Percentiles rank a stretch among this genome's conserved stretches.
Conservation (phyloP, 2,797 vertebrate genomes). For the Anguilla megastoma region DNA sequence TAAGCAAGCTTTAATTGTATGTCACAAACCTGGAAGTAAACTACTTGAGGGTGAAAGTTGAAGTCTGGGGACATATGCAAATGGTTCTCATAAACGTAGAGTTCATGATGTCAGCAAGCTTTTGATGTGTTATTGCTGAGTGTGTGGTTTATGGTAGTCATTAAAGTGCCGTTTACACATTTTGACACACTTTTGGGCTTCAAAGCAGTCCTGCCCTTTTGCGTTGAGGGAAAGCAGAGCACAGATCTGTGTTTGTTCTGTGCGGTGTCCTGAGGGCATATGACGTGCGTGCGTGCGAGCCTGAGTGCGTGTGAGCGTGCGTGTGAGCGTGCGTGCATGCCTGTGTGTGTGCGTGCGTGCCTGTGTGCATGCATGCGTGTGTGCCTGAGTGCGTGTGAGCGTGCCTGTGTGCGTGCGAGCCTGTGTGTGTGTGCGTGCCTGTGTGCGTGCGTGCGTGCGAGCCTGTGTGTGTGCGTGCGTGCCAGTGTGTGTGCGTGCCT, state of each 20-base stretch:
- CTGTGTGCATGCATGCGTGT: too few relatives aligned
- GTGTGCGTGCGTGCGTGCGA: too few relatives aligned
- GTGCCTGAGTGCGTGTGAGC: too few relatives aligned
- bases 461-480: too few relatives aligned
- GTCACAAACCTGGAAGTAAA: conserved; percentile 23
- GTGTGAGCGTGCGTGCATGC: too few relatives aligned
- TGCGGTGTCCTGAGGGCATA: conserved; percentile 38
- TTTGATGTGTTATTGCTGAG: conserved; percentile 20
- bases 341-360: too few relatives aligned
- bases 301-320: too few relatives aligned
- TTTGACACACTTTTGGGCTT: conserved; percentile 40
- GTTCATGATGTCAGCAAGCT: conserved; percentile 36
- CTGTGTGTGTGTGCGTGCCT: too few relatives aligned
- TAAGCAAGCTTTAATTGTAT: background rate
- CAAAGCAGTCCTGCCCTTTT: conserved; percentile 31
- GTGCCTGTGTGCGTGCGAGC: too few relatives aligned
- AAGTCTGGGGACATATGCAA: conserved; percentile 29
- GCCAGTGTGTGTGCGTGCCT: too few relatives aligned
- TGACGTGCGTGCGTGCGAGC: conserved; percentile 34
- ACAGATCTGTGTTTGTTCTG: conserved; percentile 41
- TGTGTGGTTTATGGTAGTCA: conserved; percentile 27
- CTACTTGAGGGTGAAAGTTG: conserved; percentile 35
- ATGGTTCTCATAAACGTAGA: conserved; percentile 21
- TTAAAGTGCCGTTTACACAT: conserved; percentile 26
- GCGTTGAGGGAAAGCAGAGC: conserved; percentile 11